Evolutionary conservation across 2,113 vertebrate species (phyloP).

Genomic region (Proteles cristata): DNA sequence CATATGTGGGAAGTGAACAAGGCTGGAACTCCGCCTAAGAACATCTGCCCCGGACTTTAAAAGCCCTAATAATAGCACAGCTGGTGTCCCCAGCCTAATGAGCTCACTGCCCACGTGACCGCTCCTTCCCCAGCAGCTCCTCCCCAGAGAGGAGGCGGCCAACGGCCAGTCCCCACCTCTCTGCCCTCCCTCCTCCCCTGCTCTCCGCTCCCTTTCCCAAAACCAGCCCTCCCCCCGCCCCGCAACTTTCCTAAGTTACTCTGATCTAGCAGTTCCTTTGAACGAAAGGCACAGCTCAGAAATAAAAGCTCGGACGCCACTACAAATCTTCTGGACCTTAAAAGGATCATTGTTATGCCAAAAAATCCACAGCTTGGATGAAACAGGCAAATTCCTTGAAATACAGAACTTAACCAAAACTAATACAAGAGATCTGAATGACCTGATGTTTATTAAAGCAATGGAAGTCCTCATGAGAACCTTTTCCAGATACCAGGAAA

Average conservation of each 20-base stretch:
- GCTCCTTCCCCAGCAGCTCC: background rate
- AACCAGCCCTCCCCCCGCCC: background rate
- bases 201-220: background rate
- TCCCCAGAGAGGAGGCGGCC: background rate
- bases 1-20: slow-evolving; percentile 73
- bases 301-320: background rate
- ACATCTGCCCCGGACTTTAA: slow-evolving; percentile 83
- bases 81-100: slow-evolving; percentile 85
- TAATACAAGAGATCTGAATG: background rate
- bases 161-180: background rate
- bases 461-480: background rate
- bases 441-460: background rate
- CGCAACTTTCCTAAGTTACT: background rate
- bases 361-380: background rate
- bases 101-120: slow-evolving; percentile 80
- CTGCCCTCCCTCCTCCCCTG: background rate
- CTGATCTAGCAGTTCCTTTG: background rate
- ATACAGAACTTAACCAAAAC: background rate
- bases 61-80: slow-evolving; percentile 87
- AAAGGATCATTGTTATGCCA: background rate
- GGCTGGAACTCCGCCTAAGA: slow-evolving; percentile 79
- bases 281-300: background rate
- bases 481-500: background rate
- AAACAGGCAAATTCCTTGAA: background rate
- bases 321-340: background rate